Percentiles rank a stretch among this genome's conserved stretches.
Evolutionary conservation across 2,113 vertebrate species (phyloP).

Genomic region (Leucosticte australis): DNA sequence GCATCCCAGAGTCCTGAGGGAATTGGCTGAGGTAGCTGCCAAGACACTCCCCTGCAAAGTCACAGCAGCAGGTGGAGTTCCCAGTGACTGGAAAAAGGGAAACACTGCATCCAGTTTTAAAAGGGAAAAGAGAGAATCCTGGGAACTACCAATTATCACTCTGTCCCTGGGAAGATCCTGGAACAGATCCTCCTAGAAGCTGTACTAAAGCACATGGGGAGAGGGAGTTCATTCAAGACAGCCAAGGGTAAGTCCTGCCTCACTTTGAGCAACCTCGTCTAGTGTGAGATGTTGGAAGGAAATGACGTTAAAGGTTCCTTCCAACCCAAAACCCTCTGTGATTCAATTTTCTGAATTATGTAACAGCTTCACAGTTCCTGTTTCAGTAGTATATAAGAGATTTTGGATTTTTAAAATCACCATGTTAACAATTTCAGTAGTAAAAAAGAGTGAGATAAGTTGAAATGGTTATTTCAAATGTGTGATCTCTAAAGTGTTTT

Average conservation of each 20-base stretch:
- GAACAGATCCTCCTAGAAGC: not conserved
- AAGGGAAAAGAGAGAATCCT: not conserved
- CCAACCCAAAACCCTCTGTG: not conserved
- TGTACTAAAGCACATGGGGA: not conserved
- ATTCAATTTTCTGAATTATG: not conserved
- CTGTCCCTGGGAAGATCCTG: not conserved
- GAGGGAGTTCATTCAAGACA: not conserved
- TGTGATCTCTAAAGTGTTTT: not conserved
- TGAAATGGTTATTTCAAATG: not conserved
- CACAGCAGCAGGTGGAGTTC: not conserved
- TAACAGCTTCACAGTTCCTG: not conserved
- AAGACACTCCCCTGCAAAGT: not conserved
- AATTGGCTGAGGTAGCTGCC: not conserved
- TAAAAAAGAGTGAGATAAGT: not conserved
- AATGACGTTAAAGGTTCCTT: not conserved
- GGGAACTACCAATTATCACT: not conserved
- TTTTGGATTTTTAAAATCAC: not conserved
- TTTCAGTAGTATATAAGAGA: not conserved
- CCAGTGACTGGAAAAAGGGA: not conserved
- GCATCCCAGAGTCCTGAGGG: not conserved
- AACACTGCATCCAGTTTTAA: not conserved
- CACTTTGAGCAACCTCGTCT: not conserved
- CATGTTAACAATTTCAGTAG: not conserved
- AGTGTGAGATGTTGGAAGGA: not conserved
- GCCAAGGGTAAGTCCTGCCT: not conserved